Percentiles rank a stretch among this genome's conserved stretches.
Conservation (phyloP, 2,113 vertebrate species). For the Heterochromis multidens region DNA sequence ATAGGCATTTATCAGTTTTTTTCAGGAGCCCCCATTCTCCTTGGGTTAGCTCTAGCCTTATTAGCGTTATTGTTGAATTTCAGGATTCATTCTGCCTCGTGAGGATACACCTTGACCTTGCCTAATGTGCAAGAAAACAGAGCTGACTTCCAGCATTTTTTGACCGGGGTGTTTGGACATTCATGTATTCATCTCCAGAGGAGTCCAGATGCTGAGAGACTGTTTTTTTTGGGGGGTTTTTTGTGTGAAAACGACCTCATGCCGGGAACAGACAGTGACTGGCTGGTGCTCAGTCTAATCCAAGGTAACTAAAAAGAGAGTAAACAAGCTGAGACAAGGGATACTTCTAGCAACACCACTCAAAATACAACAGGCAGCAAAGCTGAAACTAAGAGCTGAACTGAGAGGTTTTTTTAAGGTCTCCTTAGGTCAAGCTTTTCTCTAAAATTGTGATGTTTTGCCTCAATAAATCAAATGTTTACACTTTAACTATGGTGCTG, state of each 20-base stretch:
- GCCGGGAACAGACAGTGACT: slow-evolving; percentile 21
- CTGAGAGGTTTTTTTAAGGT: not conserved
- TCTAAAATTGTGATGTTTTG: not conserved
- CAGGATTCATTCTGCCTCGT: slow-evolving; percentile 6
- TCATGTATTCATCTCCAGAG: slow-evolving; percentile 65
- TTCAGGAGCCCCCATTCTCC: not conserved
- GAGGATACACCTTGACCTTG: slow-evolving; percentile 60
- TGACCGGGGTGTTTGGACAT: slow-evolving; percentile 41
- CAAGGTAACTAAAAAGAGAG: slow-evolving; percentile 16
- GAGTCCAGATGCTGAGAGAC: slow-evolving; percentile 46
- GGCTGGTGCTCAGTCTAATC: slow-evolving; percentile 35
- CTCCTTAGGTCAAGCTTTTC: not conserved
- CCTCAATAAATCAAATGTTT: slow-evolving; percentile 23
- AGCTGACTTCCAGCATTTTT: slow-evolving; percentile 28
- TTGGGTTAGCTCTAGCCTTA: slow-evolving; percentile 4
- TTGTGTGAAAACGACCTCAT: slow-evolving; percentile 34
- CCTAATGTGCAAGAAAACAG: slow-evolving; percentile 41
- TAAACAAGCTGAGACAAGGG: slow-evolving; percentile 45
- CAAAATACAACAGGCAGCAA: slow-evolving; percentile 15
- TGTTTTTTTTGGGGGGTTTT: slow-evolving; percentile 3
- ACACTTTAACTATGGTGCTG: not conserved
- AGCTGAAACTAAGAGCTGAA: not conserved
- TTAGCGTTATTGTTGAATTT: slow-evolving; percentile 48
- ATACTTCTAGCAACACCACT: slow-evolving; percentile 6
- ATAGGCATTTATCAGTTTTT: slow-evolving; percentile 59